These are phyloP conservation scores for Scopus umbretta DNA, from an alignment of 2,113 vertebrate species.

Conservation along the genomic window DNA sequence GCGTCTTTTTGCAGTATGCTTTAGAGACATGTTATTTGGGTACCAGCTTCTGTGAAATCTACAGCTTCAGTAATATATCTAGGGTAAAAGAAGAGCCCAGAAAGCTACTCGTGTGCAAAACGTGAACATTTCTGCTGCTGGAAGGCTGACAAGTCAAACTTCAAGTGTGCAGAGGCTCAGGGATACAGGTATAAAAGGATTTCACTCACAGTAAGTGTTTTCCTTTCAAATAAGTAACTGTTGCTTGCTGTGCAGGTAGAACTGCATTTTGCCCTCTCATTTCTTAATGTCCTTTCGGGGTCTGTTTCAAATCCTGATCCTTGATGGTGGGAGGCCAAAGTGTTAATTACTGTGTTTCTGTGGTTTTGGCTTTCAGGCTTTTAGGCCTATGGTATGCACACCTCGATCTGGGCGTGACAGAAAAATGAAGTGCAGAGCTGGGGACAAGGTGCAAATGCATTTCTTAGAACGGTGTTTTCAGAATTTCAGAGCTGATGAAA, in stretches of 20 bases:
- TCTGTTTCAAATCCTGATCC: background rate
- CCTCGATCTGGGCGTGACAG: fast-evolving
- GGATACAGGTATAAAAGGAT: background rate
- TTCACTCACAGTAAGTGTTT: conserved; percentile 24
- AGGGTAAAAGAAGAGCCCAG: background rate
- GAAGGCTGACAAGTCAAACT: background rate
- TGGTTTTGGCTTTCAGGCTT: background rate
- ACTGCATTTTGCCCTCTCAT: background rate
- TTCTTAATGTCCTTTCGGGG: background rate
- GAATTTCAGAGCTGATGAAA: background rate
- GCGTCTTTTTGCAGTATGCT: background rate
- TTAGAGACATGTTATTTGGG: background rate
- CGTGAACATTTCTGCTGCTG: background rate
- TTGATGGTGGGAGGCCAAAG: background rate
- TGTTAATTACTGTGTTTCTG: background rate
- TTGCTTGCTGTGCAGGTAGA: background rate
- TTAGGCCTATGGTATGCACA: background rate
- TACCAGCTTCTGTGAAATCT: background rate
- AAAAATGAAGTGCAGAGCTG: background rate
- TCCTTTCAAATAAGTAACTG: background rate
- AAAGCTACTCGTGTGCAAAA: background rate
- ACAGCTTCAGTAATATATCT: background rate
- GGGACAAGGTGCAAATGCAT: background rate
- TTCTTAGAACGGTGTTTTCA: background rate
- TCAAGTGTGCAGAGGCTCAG: background rate